Evolutionary conservation across 2,888 invertebrate species (phyloP), one percentile per base, ranked within the genome.

Genomic region (Anthoptus insignis): DNA sequence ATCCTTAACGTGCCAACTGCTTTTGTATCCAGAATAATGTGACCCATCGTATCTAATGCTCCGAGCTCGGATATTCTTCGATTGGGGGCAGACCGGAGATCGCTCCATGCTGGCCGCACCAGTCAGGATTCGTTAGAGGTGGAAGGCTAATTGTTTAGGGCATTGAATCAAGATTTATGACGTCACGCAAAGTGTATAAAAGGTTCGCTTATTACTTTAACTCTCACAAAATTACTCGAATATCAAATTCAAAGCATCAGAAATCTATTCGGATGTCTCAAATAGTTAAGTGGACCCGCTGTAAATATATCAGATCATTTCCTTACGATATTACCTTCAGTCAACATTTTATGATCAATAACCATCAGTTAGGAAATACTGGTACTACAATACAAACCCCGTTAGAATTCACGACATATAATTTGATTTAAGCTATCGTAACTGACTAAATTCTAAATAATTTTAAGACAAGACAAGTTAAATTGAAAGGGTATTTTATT

Each of bases 81-180:
- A 53, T 37, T 47, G 50, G 49, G 61, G 50, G 53, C 64, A 65
- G 56, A 53, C 61, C 53, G 64, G 27, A 59, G 67, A 47, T 65
- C 64, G 61, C n/a, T 37, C 3, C 64, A 69, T 63, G 64, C 65
- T 66, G 63, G 54, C 45, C 32, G 64, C 22, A 34, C 65, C 77
- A 79, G 84, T 63, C 69, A 72, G 70, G 75, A 73, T 67, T 76
- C 76, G 80, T 78, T 77, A 77, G 63, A 85, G 83, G 81, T 84
- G 83, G 76, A 83, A 86, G 82, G 81, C 86, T 88, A 87, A 88
- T 87, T 87, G 86, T 87, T 88, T 84, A 73, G 77, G 79, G 81
- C 76, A 74, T 76, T 72, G 76, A 70, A 72, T 69, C 64, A 76
- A 79, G 82, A 85, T 87, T 87, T 88, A 87, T 86, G 82, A 83